phyloP scores from a whole-genome alignment of 2,797 vertebrate species.

The Propithecus deckenii region DNA sequence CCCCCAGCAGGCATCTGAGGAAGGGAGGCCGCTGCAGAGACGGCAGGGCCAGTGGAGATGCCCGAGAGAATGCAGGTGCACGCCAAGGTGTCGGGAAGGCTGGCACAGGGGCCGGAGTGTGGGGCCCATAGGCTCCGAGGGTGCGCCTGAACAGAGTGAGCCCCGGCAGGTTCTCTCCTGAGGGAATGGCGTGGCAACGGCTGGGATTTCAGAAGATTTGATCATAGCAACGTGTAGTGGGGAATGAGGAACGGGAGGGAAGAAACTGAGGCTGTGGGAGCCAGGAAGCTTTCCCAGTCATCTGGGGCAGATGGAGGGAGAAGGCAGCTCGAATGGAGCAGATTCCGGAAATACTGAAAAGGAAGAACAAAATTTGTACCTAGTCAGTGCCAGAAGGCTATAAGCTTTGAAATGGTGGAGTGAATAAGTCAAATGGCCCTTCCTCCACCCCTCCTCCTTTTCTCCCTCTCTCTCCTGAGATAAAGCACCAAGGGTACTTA shows the following conservation, averaged over 20 bases:
- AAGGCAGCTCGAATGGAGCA: background rate
- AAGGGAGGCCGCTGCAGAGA: background rate
- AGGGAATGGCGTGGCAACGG: background rate
- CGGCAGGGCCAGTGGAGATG: background rate
- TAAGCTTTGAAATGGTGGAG: background rate
- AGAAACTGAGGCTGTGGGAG: background rate
- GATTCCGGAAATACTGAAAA: background rate
- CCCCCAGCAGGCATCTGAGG: background rate
- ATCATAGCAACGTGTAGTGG: background rate
- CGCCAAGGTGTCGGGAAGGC: rapidly evolving
- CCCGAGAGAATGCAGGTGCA: too few relatives aligned
- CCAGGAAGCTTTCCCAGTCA: background rate
- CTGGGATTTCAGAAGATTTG: background rate
- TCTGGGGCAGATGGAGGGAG: background rate
- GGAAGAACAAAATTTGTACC: background rate
- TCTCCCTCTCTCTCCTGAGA: background rate
- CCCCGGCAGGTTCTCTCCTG: background rate
- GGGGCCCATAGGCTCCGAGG: background rate
- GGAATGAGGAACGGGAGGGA: background rate
- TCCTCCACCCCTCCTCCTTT: background rate
- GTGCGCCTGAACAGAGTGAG: background rate
- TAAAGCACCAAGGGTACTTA: background rate
- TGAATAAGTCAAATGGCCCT: background rate
- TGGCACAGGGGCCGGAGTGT: background rate
- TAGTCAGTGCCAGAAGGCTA: background rate